These are phyloP conservation scores for Aleiodes sp. DNA, from an alignment of 1,140 invertebrate species.

Conservation along the genomic window DNA sequence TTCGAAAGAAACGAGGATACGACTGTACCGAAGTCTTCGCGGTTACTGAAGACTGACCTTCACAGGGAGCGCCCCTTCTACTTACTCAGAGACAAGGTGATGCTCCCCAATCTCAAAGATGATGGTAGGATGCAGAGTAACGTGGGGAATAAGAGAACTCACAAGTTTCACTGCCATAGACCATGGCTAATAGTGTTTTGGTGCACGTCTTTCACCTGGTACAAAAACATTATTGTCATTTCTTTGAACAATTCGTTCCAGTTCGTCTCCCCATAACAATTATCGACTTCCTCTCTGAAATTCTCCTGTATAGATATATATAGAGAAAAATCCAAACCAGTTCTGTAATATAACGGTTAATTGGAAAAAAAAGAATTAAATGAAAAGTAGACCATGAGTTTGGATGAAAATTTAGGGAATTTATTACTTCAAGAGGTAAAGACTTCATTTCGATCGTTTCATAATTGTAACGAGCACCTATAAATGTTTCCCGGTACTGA, in stretches of 20 bases:
- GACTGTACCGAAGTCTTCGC: constrained; percentile 41
- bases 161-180: constrained; percentile 27
- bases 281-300: constrained; percentile 1
- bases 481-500: too few species aligned
- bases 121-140: background rate
- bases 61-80: background rate
- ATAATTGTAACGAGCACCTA: too few species aligned
- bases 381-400: too few species aligned
- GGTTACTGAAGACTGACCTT: constrained; percentile 47
- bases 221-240: constrained; percentile 6
- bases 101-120: background rate
- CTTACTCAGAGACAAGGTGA: background rate
- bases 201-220: constrained; percentile 29
- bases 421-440: too few species aligned
- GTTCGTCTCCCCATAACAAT: background rate
- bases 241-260: constrained; percentile 1
- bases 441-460: too few species aligned
- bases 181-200: constrained; percentile 8
- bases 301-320: background rate
- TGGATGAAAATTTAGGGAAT: too few species aligned
- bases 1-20: constrained; percentile 12
- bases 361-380: background rate
- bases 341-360: background rate
- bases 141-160: background rate
- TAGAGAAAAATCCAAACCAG: background rate